Conservation (phyloP, 1,140 invertebrate genomes). For the Drosophila pseudoobscura region DNA sequence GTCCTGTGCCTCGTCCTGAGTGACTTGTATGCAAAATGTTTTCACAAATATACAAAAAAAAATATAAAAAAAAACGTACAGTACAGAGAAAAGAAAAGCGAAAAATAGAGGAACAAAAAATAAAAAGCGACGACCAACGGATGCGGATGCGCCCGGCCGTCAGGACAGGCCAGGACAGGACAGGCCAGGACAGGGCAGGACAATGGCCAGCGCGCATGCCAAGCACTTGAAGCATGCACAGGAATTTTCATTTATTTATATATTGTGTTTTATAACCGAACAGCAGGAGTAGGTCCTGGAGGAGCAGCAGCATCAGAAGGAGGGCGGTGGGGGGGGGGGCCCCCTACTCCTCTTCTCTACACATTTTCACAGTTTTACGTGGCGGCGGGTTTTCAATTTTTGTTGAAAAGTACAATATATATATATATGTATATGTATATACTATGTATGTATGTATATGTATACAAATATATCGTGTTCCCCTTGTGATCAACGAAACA, state of each 20-base stretch:
- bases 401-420: conserved; percentile 72
- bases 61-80: background rate
- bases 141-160: conserved; percentile 54
- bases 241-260: conserved; percentile 82
- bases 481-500: conserved; percentile 45
- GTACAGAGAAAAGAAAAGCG: conserved; percentile 36
- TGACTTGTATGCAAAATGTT: conserved; percentile 81
- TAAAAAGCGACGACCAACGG: conserved; percentile 56
- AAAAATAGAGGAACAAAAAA: conserved; percentile 22
- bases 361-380: conserved; percentile 70
- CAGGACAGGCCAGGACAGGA: conserved; percentile 40
- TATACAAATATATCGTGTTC: conserved; percentile 30
- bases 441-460: background rate
- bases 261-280: conserved; percentile 78
- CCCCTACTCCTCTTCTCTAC: conserved; percentile 8
- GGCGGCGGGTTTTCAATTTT: conserved; percentile 70
- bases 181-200: conserved; percentile 49
- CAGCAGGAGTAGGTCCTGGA: conserved; percentile 20
- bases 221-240: conserved; percentile 80
- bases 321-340: no score
- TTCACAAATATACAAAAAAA: conserved; percentile 39
- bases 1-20: conserved; percentile 32
- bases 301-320: conserved; percentile 10
- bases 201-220: conserved; percentile 76
- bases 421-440: conserved; percentile 4